phyloP scores from a whole-genome alignment of 2,797 vertebrate genomes.

The Clarias laeviceps region DNA sequence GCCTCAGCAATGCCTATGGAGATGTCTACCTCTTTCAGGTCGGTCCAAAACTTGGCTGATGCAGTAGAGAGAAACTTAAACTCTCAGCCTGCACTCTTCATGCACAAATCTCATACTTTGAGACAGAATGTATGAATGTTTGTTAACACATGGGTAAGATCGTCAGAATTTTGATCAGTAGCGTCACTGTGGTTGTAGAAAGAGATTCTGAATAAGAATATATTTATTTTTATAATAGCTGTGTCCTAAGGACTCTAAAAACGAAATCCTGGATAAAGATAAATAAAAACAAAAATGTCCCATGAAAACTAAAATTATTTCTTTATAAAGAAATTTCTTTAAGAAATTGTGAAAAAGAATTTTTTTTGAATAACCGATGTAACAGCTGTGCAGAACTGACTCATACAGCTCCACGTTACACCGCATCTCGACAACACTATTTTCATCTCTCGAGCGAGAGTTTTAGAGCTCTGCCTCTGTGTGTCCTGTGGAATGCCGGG shows the following conservation, averaged over 20 bases:
- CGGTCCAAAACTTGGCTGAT: not conserved
- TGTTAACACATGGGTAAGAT: not conserved
- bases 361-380: not conserved
- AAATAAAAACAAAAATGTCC: not conserved
- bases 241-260: not conserved
- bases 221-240: not conserved
- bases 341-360: not conserved
- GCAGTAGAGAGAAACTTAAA: not conserved
- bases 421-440: not conserved
- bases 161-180: not conserved
- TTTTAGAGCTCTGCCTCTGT: not conserved
- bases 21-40: constrained; percentile 93
- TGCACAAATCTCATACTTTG: not conserved
- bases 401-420: not conserved
- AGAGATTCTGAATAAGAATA: not conserved
- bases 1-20: constrained; percentile 90
- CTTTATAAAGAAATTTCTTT: no score
- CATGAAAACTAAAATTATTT: not conserved
- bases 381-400: not conserved
- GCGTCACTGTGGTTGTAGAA: not conserved
- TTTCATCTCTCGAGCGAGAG: not conserved
- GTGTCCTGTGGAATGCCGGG: constrained; percentile 51
- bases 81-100: not conserved
- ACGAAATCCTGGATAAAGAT: no score
- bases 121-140: not conserved